Percentiles rank a stretch among this genome's conserved stretches.
These are phyloP conservation scores for Drosophila hamatofila DNA, from an alignment of 2,888 invertebrate species.

Conservation along the genomic window DNA sequence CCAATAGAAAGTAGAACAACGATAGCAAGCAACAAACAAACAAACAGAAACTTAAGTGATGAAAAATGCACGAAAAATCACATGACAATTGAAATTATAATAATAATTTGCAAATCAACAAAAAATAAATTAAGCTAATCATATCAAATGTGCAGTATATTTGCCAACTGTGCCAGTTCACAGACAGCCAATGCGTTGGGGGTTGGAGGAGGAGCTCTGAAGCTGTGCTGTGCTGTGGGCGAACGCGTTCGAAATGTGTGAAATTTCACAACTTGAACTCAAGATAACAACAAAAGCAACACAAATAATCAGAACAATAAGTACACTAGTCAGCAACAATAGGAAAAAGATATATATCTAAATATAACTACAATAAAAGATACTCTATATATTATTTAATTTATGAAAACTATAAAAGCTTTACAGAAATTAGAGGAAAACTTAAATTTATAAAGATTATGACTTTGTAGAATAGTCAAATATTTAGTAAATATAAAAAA, in stretches of 20 bases:
- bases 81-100: constrained; percentile 62
- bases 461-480: too few species aligned
- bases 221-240: constrained; percentile 26
- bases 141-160: constrained; percentile 53
- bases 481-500: too few species aligned
- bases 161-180: constrained; percentile 67
- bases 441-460: too few species aligned
- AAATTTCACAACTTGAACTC: constrained; percentile 64
- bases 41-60: constrained; percentile 38
- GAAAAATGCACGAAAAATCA: constrained; percentile 54
- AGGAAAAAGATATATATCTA: not conserved
- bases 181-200: constrained; percentile 21
- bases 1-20: constrained; percentile 73
- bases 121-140: constrained; percentile 65
- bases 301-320: constrained; percentile 31
- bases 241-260: constrained; percentile 60
- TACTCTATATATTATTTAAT: not conserved
- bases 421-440: too few species aligned
- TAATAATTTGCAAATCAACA: constrained; percentile 69
- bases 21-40: constrained; percentile 16
- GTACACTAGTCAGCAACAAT: constrained; percentile 28
- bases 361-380: not conserved
- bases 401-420: not conserved
- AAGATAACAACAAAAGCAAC: constrained; percentile 17
- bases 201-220: not conserved